Evolutionary conservation across 2,797 vertebrate species (phyloP).

Genomic region (Odontamblyopus lacepedii): DNA sequence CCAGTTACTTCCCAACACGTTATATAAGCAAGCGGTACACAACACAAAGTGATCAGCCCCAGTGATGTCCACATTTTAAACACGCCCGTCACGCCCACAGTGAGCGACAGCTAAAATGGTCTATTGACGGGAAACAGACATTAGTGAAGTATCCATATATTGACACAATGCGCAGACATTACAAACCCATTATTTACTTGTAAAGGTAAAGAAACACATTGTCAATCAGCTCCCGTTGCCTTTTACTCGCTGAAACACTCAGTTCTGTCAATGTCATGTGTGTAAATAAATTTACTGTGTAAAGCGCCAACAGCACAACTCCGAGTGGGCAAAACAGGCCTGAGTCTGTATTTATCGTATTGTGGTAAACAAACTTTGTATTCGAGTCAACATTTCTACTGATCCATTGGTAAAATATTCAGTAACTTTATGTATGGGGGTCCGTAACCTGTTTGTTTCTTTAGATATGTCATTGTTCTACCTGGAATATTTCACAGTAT

Average conservation of each 20-base stretch:
- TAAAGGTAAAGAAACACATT: conserved; percentile 3
- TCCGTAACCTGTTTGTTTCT: too few species aligned
- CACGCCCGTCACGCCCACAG: not conserved
- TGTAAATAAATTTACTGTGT: not conserved
- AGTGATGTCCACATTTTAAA: not conserved
- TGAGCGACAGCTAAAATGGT: not conserved
- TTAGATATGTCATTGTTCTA: too few species aligned
- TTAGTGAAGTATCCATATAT: conserved; percentile 6
- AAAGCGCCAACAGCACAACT: not conserved
- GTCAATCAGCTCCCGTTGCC: not conserved
- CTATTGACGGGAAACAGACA: not conserved
- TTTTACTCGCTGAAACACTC: not conserved
- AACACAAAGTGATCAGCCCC: too few species aligned
- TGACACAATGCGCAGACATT: not conserved
- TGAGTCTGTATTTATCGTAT: not conserved
- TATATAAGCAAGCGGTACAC: too few species aligned
- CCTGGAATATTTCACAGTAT: too few species aligned
- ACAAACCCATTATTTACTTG: not conserved
- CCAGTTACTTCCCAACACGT: too few species aligned
- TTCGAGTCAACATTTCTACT: not conserved
- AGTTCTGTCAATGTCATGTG: not conserved
- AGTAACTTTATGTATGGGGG: too few species aligned
- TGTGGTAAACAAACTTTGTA: not conserved
- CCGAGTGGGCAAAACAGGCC: not conserved
- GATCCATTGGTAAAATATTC: not conserved